phyloP scores from a whole-genome alignment of 1,140 invertebrate genomes.

The Panulirus ornatus region DNA sequence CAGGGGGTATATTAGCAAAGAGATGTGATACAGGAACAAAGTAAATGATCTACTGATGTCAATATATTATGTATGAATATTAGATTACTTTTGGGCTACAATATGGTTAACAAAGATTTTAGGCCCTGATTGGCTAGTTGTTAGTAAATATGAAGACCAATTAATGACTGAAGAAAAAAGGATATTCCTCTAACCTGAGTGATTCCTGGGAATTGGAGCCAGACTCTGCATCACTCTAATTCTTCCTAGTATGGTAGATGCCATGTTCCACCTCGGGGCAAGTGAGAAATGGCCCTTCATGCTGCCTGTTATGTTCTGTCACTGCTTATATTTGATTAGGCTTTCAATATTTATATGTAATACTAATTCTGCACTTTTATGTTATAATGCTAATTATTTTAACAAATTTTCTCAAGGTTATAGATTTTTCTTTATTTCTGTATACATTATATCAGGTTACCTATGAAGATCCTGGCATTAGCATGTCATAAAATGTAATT shows the following conservation, averaged over 20 bases:
- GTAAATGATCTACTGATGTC: background rate
- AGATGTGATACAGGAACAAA: too few relatives aligned
- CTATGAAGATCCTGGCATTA: background rate
- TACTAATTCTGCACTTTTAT: background rate
- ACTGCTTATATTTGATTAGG: background rate
- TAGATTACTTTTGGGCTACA: too few relatives aligned
- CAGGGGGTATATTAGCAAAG: background rate
- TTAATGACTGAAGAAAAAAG: background rate
- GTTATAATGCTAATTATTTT: slow-evolving; percentile 2
- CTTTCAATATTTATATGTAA: background rate
- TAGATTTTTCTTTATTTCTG: background rate
- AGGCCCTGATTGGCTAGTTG: slow-evolving; percentile 17
- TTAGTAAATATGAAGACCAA: background rate
- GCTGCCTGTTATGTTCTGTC: background rate
- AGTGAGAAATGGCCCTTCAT: slow-evolving; percentile 32
- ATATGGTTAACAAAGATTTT: background rate
- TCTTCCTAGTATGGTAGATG: slow-evolving; percentile 10
- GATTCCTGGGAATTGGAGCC: slow-evolving; percentile 28
- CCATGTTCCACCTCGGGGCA: slow-evolving; percentile 35
- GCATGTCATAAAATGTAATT: background rate
- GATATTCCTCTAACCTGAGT: slow-evolving; percentile 16
- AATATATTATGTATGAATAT: background rate
- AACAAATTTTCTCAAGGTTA: background rate
- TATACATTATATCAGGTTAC: background rate
- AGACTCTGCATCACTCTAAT: slow-evolving; percentile 10